These are phyloP conservation scores for Epicampocera succincta DNA, from an alignment of 2,888 invertebrate genomes.

Conservation along the genomic window DNA sequence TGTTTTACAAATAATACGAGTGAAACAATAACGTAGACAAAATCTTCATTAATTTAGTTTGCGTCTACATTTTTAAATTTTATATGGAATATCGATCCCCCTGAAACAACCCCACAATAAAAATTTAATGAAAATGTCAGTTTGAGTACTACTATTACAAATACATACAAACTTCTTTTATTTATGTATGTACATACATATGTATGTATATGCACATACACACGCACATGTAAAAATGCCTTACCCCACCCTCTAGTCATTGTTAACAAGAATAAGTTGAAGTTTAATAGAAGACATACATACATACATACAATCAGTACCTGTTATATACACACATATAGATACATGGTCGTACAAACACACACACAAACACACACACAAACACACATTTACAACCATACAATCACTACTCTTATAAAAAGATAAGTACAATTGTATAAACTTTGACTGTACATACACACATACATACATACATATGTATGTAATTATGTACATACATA, in stretches of 20 bases:
- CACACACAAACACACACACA: too few species aligned
- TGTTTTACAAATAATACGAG: conserved; percentile 8
- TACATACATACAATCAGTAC: too few species aligned
- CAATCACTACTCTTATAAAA: too few species aligned
- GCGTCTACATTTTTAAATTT: conserved; percentile 35
- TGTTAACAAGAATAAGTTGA: conserved; percentile 15
- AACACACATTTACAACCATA: too few species aligned
- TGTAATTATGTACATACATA: too few species aligned
- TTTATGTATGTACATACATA: background rate
- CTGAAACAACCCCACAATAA: conserved; percentile 58
- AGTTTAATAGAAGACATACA: background rate
- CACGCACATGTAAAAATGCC: too few species aligned
- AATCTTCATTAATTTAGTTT: conserved; percentile 56
- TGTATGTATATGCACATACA: background rate
- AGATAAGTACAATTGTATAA: too few species aligned
- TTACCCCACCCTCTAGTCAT: background rate
- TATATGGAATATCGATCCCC: conserved; percentile 55
- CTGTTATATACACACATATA: too few species aligned
- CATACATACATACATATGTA: too few species aligned
- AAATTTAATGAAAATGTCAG: conserved; percentile 11
- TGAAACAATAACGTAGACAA: background rate
- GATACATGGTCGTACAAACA: too few species aligned
- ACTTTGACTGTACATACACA: too few species aligned
- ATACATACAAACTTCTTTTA: conserved; percentile 10
- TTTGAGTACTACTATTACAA: conserved; percentile 31